Evolutionary conservation across 2,888 invertebrate species (phyloP).

Genomic region (Spisula solida): DNA sequence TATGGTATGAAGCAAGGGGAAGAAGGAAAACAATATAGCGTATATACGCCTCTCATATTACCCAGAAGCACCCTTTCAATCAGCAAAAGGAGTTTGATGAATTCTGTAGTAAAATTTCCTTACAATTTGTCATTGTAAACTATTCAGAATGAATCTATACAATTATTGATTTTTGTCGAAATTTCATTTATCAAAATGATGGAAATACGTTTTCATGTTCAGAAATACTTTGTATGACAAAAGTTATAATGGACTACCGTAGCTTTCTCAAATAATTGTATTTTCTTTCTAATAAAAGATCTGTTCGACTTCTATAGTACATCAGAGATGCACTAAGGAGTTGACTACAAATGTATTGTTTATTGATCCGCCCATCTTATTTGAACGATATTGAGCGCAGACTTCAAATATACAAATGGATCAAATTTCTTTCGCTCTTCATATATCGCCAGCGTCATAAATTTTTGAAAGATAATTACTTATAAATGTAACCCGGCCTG

Average conservation of each 20-base stretch:
- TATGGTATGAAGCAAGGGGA: not conserved
- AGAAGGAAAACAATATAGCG: not conserved
- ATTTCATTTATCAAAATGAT: conserved; percentile 53
- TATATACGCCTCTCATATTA: conserved; percentile 16
- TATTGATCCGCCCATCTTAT: conserved; percentile 49
- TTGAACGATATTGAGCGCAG: conserved; percentile 37
- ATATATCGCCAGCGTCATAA: conserved; percentile 48
- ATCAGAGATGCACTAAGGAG: conserved; percentile 50
- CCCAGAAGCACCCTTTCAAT: not conserved
- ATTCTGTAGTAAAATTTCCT: conserved; percentile 12
- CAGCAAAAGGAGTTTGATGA: conserved; percentile 17
- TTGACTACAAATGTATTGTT: conserved; percentile 31
- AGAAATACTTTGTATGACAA: conserved; percentile 31
- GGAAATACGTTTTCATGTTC: conserved; percentile 38
- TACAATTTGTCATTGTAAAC: conserved; percentile 31
- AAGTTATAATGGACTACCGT: conserved; percentile 47
- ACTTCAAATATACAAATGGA: conserved; percentile 45
- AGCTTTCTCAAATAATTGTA: conserved; percentile 41
- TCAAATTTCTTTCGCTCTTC: conserved; percentile 47
- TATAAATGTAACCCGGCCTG: conserved; percentile 22
- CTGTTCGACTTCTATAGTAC: conserved; percentile 34
- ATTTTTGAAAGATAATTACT: conserved; percentile 48
- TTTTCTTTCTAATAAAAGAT: conserved; percentile 56
- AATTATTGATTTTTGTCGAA: conserved; percentile 54
- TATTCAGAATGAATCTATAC: conserved; percentile 47